phyloP scores from a whole-genome alignment of 2,113 vertebrate genomes.

The Mobula birostris region DNA sequence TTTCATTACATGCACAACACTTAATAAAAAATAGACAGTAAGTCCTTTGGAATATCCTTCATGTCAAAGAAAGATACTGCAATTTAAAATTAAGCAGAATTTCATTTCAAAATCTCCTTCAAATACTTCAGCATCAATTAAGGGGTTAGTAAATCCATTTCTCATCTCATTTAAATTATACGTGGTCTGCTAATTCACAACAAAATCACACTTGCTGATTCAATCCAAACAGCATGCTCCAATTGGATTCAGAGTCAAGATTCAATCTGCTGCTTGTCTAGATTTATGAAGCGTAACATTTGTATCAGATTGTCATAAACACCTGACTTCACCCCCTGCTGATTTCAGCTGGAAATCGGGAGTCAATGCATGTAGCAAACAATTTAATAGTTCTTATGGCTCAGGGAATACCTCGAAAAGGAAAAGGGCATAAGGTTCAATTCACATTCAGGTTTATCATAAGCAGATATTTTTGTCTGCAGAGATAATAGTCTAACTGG shows the following conservation, averaged over 20 bases:
- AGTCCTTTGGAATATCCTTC: not conserved
- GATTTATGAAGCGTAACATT: not conserved
- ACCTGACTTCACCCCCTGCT: not conserved
- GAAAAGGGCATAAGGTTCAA: not conserved
- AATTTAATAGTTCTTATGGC: not conserved
- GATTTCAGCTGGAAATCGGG: not conserved
- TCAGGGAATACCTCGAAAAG: not conserved
- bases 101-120: not conserved
- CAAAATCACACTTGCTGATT: not conserved
- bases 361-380: not conserved
- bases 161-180: not conserved
- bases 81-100: not conserved
- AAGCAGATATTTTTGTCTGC: not conserved
- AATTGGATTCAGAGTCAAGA: constrained; percentile 15
- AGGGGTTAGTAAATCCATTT: constrained; percentile 3
- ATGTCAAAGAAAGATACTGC: not conserved
- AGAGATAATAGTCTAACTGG: not conserved
- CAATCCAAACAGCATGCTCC: not conserved
- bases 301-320: not conserved
- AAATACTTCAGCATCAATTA: not conserved
- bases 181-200: not conserved
- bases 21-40: not conserved
- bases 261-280: not conserved
- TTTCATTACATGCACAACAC: not conserved
- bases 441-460: not conserved